Evolutionary conservation across 2,888 invertebrate species (phyloP).

Genomic region (Meliscaeva auricollis): DNA sequence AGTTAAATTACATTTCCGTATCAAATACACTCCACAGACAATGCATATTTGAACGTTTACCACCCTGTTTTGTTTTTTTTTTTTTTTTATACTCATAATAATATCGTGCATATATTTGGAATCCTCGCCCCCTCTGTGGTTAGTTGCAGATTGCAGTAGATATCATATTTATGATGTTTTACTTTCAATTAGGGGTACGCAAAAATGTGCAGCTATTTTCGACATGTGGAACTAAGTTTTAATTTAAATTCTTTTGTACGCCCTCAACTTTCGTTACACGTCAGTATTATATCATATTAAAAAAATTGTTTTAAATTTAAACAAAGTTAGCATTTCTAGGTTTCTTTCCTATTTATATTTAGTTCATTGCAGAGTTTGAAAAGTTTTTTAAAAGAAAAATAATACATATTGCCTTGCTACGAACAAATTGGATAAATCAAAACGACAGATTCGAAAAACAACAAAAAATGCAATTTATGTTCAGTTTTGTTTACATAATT

Average conservation of each 20-base stretch:
- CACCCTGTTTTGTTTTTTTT: background rate
- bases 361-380: no score
- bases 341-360: no score
- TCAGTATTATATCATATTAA: no score
- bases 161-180: conserved; percentile 15
- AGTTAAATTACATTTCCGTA: conserved; percentile 36
- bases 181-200: background rate
- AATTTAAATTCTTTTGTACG: conserved; percentile 10
- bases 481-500: no score
- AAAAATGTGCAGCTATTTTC: conserved; percentile 18
- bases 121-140: conserved; percentile 21
- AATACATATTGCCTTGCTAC: no score
- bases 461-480: no score
- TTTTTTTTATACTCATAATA: background rate
- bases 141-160: no score
- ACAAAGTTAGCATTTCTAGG: no score
- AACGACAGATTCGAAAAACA: no score
- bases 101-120: background rate
- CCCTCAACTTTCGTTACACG: background rate
- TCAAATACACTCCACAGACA: conserved; percentile 27
- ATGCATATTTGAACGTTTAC: conserved; percentile 23
- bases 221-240: conserved; percentile 10
- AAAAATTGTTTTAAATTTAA: no score
- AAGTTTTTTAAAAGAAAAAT: no score
- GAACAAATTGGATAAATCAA: no score